These are phyloP conservation scores for Halyomorpha halys DNA, from an alignment of 1,140 invertebrate genomes.

Conservation along the genomic window DNA sequence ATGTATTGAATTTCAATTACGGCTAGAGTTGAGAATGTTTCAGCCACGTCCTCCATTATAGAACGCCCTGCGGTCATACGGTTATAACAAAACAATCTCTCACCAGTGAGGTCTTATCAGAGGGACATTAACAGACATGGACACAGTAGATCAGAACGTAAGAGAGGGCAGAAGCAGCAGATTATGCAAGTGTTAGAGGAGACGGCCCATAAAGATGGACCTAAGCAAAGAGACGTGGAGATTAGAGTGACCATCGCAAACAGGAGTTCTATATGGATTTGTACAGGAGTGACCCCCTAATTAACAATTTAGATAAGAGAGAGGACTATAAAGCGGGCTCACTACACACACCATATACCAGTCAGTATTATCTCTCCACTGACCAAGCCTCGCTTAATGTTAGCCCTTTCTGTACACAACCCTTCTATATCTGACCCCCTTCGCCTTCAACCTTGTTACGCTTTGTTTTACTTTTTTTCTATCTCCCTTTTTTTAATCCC, in stretches of 20 bases:
- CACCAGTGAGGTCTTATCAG: too few relatives aligned
- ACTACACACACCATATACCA: background rate
- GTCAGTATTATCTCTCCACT: background rate
- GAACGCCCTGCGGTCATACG: too few relatives aligned
- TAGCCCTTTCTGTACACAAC: background rate
- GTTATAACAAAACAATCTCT: too few relatives aligned
- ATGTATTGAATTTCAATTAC: too few relatives aligned
- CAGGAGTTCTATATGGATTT: slow-evolving; percentile 7
- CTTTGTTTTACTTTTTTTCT: background rate
- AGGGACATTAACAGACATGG: background rate
- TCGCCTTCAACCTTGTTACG: background rate
- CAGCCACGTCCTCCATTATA: too few relatives aligned
- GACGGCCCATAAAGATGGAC: slow-evolving; percentile 1
- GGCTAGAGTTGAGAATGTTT: too few relatives aligned
- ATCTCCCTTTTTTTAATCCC: background rate
- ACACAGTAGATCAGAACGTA: background rate
- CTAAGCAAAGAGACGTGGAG: slow-evolving; percentile 5
- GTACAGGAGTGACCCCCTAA: slow-evolving; percentile 5
- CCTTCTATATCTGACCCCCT: background rate
- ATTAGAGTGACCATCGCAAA: background rate
- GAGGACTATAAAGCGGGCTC: too few relatives aligned
- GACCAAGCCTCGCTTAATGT: background rate
- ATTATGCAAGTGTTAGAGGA: background rate
- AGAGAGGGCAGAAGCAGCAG: background rate
- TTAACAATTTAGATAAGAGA: slow-evolving; percentile 11